Evolutionary conservation across 1,140 invertebrate species (phyloP), one percentile per base, ranked within the genome.

Genomic region (Belonocnema kinseyi): DNA sequence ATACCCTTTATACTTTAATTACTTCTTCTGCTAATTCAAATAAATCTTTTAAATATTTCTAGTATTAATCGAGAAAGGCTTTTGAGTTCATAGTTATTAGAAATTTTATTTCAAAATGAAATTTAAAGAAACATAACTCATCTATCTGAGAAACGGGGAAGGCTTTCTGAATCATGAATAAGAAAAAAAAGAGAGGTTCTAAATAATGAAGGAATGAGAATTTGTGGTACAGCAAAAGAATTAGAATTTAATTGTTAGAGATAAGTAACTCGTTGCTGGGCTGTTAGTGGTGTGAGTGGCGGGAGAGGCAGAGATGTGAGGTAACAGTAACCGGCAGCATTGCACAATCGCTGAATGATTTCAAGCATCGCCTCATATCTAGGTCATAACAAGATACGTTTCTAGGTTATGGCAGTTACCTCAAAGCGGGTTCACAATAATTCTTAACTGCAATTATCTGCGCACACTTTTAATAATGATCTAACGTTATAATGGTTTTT

Each of bases 331-430:
- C 61, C 66, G 83, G 83, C 86, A 81, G 86, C 84, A 86, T 92
- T 92, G 88, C 91, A 91, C 91, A 92, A 92, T 90, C 89, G 86
- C 87, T 91, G 89, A 91, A 92, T 91, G 90, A 92, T 92, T 92
- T 92, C 91, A 92, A 92, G 91, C 91, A 91, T 91, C 90, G 90
- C 90, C 89, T 92, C 91, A 92, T 91, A 92, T 91, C 91, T 92
- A 85, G 91, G 90, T 92, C 91, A 92, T 88, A 91, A 89, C 88
- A 88, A 90, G 90, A 90, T 89, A 91, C 89, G 89, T 92, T 91
- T 92, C 91, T 92, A 90, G 91, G 91, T 92, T 92, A 92, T 89
- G 88, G 87, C 89, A 87, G 89, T 90, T 90, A 87, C 86, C 87
- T 87, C 84, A 87, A 90, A 90, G 86, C 87, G 84, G 85, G 83